Conservation (phyloP, 2,113 vertebrate genomes). For the Polyodon spathula region DNA sequence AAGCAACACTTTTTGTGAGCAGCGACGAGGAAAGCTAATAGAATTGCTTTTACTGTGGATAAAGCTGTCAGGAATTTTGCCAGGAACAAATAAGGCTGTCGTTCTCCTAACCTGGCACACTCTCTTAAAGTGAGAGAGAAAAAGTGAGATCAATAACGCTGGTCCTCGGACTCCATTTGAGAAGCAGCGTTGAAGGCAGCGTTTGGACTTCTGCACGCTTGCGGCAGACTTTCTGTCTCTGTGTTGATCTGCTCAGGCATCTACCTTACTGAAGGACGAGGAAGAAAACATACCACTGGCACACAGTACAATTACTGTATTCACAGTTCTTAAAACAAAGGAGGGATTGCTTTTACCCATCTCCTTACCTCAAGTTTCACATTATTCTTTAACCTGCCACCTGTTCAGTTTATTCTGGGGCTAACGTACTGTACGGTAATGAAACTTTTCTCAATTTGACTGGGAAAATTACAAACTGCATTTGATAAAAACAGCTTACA, state of each 20-base stretch:
- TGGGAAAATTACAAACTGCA: too few species aligned
- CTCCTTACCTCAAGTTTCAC: too few species aligned
- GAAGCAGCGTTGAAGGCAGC: background rate
- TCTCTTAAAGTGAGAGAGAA: constrained; percentile 1
- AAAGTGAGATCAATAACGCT: constrained; percentile 13
- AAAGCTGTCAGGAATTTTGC: constrained; percentile 7
- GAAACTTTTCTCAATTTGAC: too few species aligned
- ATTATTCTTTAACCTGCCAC: too few species aligned
- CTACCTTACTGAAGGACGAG: background rate
- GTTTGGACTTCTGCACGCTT: background rate
- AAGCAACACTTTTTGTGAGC: too few species aligned
- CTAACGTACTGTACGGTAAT: too few species aligned
- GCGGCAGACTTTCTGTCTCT: background rate
- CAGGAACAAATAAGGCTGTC: constrained; percentile 3
- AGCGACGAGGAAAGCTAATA: background rate
- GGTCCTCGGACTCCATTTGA: constrained; percentile 3
- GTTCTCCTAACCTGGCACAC: background rate
- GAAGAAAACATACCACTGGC: background rate
- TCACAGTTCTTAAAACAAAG: too few species aligned
- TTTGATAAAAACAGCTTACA: too few species aligned
- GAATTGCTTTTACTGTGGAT: constrained; percentile 2
- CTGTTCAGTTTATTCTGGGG: too few species aligned
- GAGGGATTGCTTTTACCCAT: too few species aligned
- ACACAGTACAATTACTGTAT: too few species aligned
- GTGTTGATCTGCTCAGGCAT: too few species aligned